Conservation (phyloP, 2,888 invertebrate genomes). For the Argynnis bischoffii region DNA sequence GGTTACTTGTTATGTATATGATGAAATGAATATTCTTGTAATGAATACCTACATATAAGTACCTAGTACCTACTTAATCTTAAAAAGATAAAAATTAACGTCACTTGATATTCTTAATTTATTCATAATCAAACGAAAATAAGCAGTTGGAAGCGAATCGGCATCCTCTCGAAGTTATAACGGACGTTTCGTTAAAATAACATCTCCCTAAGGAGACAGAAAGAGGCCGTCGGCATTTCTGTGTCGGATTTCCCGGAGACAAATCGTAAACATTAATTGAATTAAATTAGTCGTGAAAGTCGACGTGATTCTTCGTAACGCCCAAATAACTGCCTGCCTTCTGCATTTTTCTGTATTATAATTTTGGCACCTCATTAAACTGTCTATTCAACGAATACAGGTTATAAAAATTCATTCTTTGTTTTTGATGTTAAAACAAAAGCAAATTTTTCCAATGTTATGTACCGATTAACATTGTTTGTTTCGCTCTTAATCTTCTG, state of each 20-base stretch:
- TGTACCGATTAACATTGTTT: conserved; percentile 14
- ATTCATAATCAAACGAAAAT: conserved; percentile 2
- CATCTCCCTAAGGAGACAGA: conserved; percentile 28
- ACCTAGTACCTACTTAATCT: no score
- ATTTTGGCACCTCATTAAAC: conserved; percentile 39
- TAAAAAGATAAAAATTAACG: no score
- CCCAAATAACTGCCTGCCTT: conserved; percentile 23
- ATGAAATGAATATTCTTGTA: no score
- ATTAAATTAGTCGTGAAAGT: conserved; percentile 42
- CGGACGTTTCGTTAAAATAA: conserved; percentile 30
- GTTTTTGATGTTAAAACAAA: conserved; percentile 22
- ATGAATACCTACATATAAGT: no score
- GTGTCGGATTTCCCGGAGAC: conserved; percentile 32
- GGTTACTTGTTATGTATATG: no score
- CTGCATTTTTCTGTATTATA: conserved; percentile 38
- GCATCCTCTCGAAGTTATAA: neutral
- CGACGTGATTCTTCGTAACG: conserved; percentile 37
- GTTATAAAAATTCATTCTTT: conserved; percentile 34
- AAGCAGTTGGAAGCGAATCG: neutral
- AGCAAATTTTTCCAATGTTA: conserved; percentile 16
- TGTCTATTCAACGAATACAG: conserved; percentile 37
- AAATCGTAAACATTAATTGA: conserved; percentile 38
- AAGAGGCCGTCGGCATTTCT: conserved; percentile 22
- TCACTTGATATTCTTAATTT: no score
- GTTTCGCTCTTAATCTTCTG: conserved; percentile 20